A percentile compares a stretch with the other conserved stretches of the same genome.
These are phyloP conservation scores for Amia ocellicauda DNA, from an alignment of 2,113 vertebrate genomes.

Conservation along the genomic window DNA sequence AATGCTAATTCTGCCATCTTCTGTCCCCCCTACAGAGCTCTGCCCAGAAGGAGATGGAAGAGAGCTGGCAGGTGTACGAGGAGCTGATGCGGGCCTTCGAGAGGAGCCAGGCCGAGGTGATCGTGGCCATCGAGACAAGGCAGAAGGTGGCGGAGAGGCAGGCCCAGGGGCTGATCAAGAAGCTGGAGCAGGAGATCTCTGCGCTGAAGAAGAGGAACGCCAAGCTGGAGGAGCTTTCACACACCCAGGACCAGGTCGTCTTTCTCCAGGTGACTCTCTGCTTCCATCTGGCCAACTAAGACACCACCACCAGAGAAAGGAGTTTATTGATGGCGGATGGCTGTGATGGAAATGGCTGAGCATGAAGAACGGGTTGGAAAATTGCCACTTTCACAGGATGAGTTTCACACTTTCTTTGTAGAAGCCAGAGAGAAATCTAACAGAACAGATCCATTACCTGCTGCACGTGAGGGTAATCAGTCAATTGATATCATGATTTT, in stretches of 20 bases:
- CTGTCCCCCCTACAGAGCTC: no score
- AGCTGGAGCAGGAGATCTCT: constrained; percentile 64
- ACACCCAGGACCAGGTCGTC: constrained; percentile 54
- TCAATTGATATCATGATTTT: no score
- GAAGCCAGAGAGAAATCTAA: no score
- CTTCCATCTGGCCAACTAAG: not conserved
- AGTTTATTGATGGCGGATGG: no score
- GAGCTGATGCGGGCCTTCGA: constrained; percentile 66
- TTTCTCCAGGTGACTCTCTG: constrained; percentile 64
- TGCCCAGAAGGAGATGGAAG: constrained; percentile 68
- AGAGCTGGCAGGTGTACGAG: constrained; percentile 68
- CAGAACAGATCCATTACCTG: no score
- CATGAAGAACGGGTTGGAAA: no score
- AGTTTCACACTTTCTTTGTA: no score
- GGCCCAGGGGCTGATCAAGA: constrained; percentile 53
- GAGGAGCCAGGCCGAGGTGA: constrained; percentile 67
- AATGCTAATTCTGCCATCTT: no score
- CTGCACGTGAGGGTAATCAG: not conserved
- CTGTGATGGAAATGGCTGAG: no score
- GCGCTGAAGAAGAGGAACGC: constrained; percentile 56
- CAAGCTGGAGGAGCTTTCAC: constrained; percentile 54
- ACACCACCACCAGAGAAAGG: no score
- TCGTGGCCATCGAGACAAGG: constrained; percentile 55
- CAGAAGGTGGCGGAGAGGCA: constrained; percentile 58
- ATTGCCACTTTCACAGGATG: no score